Conservation (phyloP, 2,797 vertebrate genomes). For the Clarias laeviceps region DNA sequence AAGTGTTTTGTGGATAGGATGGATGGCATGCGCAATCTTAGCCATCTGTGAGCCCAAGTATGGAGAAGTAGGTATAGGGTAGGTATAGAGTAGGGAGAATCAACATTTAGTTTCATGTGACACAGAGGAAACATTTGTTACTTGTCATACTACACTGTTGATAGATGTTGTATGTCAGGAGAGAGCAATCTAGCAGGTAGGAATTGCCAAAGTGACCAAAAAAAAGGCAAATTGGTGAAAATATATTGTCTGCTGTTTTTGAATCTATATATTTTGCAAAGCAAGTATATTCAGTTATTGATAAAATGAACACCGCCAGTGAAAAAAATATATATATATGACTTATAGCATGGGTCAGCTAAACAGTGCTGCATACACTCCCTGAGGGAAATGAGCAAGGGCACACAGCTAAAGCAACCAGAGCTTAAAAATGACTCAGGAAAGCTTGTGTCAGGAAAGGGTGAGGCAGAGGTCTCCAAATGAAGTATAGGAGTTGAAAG, state of each 20-base stretch:
- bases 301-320: neutral
- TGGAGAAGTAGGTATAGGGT: neutral
- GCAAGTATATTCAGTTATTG: conserved; percentile 5
- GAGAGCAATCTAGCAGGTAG: neutral
- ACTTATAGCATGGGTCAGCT: neutral
- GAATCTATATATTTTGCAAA: neutral
- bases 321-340: neutral
- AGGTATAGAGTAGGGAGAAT: no score
- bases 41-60: neutral
- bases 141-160: neutral
- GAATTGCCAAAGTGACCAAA: neutral
- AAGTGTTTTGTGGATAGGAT: neutral
- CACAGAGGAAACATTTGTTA: neutral
- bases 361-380: conserved; percentile 2
- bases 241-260: neutral
- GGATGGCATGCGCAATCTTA: neutral
- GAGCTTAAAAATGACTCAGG: conserved; percentile 28
- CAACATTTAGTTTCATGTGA: neutral
- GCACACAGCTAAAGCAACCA: conserved; percentile 11
- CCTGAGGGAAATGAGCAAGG: conserved; percentile 18
- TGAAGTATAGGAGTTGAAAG: neutral
- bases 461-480: neutral
- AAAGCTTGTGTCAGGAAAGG: conserved; percentile 9
- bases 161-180: neutral
- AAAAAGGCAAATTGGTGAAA: neutral